Conservation (phyloP, 1,140 invertebrate genomes). For the Bombus affinis region DNA sequence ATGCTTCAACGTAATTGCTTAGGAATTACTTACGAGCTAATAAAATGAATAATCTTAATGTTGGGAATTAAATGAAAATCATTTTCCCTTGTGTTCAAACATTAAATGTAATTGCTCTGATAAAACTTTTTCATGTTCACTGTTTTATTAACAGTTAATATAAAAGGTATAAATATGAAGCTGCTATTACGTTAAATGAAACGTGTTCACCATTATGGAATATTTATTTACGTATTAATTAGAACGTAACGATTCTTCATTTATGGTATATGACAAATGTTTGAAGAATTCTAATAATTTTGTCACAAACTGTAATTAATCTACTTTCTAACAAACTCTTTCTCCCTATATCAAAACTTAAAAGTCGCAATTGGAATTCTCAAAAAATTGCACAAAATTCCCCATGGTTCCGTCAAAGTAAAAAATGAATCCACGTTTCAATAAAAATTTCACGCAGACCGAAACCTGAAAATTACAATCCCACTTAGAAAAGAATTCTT, state of each 20-base stretch:
- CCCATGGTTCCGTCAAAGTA: no score
- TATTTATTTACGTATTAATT: neutral
- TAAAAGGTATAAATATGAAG: neutral
- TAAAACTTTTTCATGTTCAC: neutral
- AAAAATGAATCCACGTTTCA: no score
- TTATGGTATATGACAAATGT: no score
- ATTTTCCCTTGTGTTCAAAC: neutral
- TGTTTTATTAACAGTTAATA: neutral
- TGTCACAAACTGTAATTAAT: no score
- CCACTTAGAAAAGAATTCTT: neutral
- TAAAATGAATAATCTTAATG: neutral
- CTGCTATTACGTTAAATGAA: neutral
- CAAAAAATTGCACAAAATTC: no score
- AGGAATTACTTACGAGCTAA: neutral
- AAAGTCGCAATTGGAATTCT: no score
- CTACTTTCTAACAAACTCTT: no score
- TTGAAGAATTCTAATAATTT: no score
- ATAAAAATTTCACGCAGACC: no score
- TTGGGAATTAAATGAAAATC: constrained; percentile 6
- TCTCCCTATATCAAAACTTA: no score
- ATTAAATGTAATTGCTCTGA: neutral
- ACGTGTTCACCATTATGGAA: no score
- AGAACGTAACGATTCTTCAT: neutral
- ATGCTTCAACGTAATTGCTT: neutral
- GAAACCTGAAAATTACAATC: no score